A percentile compares a stretch with the other conserved stretches of the same genome.
Evolutionary conservation across 2,888 invertebrate genomes (phyloP).

Genomic region (Papilio protenor): DNA sequence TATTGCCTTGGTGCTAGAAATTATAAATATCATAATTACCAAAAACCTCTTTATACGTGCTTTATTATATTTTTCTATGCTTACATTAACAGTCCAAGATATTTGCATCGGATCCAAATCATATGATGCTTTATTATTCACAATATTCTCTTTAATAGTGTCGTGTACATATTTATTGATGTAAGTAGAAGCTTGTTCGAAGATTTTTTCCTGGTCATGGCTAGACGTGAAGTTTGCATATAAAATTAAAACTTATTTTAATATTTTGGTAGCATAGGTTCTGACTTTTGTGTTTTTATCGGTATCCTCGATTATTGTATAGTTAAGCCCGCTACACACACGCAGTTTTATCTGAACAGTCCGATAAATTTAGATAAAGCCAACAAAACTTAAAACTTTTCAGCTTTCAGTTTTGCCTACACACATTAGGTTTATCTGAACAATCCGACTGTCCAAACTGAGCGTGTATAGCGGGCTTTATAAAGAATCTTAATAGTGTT

Average conservation of each 20-base stretch:
- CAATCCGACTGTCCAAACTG: too few relatives aligned
- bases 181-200: conserved; percentile 50
- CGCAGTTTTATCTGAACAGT: too few relatives aligned
- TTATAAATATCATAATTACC: not conserved
- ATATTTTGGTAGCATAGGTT: not conserved
- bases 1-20: conserved; percentile 11
- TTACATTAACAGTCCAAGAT: conserved; percentile 56
- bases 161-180: conserved; percentile 50
- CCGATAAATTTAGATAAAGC: too few relatives aligned
- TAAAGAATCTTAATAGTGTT: too few relatives aligned
- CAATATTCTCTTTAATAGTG: conserved; percentile 54
- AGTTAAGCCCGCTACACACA: too few relatives aligned
- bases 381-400: too few relatives aligned
- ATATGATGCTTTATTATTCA: conserved; percentile 50
- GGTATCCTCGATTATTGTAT: not conserved
- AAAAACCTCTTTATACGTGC: not conserved
- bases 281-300: not conserved
- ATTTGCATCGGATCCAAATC: conserved; percentile 52
- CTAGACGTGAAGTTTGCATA: conserved; percentile 47
- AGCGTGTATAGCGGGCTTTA: too few relatives aligned
- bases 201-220: conserved; percentile 55
- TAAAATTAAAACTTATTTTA: not conserved
- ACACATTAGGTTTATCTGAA: too few relatives aligned
- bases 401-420: too few relatives aligned
- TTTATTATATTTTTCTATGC: conserved; percentile 1